Conservation (phyloP, 2,888 invertebrate genomes). For the Hemistola chrysoprasaria region DNA sequence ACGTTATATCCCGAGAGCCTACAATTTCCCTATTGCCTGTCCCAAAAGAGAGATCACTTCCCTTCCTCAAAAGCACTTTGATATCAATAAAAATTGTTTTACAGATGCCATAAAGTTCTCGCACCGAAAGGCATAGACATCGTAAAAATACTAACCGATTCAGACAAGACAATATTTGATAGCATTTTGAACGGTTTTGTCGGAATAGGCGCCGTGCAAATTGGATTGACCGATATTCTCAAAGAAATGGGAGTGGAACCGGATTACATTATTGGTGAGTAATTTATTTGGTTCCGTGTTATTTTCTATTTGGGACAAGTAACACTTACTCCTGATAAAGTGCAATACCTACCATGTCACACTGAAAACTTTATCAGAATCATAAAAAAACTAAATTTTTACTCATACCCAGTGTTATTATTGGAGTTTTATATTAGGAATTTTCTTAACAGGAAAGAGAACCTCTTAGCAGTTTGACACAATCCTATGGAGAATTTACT, state of each 20-base stretch:
- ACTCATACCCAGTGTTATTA: no score
- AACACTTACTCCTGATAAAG: no score
- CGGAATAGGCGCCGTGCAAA: conserved; percentile 87
- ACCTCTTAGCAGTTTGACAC: no score
- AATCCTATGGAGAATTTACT: no score
- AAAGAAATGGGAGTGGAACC: conserved; percentile 83
- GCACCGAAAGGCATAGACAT: conserved; percentile 84
- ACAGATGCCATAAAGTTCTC: conserved; percentile 79
- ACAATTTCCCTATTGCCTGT: conserved; percentile 9
- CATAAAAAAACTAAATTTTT: no score
- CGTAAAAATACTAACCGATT: conserved; percentile 82
- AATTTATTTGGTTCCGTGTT: no score
- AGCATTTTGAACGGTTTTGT: conserved; percentile 87
- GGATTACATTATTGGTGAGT: conserved; percentile 88
- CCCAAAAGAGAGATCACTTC: background rate
- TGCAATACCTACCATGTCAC: no score
- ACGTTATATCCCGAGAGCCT: background rate
- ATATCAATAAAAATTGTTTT: conserved; percentile 22
- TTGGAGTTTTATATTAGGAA: no score
- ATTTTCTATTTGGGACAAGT: no score
- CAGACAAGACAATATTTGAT: conserved; percentile 83
- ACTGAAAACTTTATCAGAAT: no score
- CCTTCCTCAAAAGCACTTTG: conserved; percentile 6
- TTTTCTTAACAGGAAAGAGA: no score
- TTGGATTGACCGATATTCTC: conserved; percentile 85